These are phyloP conservation scores for Gastrophryne carolinensis DNA, from an alignment of 2,797 vertebrate genomes.

Conservation along the genomic window DNA sequence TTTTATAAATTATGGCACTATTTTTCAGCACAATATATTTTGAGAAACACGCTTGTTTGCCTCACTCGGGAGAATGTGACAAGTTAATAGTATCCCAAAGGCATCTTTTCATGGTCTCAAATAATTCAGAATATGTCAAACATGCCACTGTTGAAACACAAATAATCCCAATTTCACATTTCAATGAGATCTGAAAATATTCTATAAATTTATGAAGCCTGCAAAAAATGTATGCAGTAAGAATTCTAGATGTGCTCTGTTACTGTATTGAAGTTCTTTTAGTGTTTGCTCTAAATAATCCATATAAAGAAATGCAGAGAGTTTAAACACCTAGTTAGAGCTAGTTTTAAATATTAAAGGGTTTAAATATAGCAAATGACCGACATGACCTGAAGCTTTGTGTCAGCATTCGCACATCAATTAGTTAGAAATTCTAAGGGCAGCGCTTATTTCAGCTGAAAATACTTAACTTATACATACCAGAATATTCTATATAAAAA, in stretches of 20 bases:
- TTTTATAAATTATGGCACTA: constrained; percentile 49
- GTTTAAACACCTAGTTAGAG: not conserved
- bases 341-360: no score
- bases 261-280: not conserved
- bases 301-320: not conserved
- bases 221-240: constrained; percentile 12
- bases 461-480: no score
- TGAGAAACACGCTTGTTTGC: constrained; percentile 15
- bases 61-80: constrained; percentile 38
- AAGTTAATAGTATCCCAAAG: constrained; percentile 52
- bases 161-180: constrained; percentile 45
- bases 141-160: constrained; percentile 42
- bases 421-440: no score
- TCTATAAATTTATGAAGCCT: constrained; percentile 41
- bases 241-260: not conserved
- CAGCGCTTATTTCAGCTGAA: no score
- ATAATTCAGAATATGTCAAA: constrained; percentile 52
- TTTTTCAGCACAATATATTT: constrained; percentile 40
- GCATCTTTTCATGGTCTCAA: constrained; percentile 49
- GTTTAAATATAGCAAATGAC: no score
- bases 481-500: no score
- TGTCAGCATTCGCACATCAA: no score
- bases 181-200: constrained; percentile 41
- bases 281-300: not conserved
- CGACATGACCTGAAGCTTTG: no score